A percentile compares a stretch with the other conserved stretches of the same genome.
These are phyloP conservation scores for Pseudococcus viburni DNA, from an alignment of 2,888 invertebrate genomes.

Conservation along the genomic window DNA sequence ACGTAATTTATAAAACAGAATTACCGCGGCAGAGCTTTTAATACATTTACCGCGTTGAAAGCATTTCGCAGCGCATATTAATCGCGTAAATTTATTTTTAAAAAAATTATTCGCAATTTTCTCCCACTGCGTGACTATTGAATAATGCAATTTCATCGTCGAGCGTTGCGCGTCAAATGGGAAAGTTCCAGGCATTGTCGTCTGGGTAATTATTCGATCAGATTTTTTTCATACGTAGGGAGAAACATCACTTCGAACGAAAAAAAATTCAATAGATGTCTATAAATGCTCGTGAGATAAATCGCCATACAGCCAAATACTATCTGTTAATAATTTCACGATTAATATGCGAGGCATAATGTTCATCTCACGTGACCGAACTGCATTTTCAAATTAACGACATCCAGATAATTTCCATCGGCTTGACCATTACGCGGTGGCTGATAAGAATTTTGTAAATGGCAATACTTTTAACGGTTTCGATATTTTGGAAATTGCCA, in stretches of 20 bases:
- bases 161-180: not conserved
- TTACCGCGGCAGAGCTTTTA: not conserved
- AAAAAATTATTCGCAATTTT: conserved; percentile 27
- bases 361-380: conserved; percentile 1
- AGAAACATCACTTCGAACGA: not conserved
- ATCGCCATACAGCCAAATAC: not conserved
- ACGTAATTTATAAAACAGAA: conserved; percentile 39
- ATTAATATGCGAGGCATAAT: conserved; percentile 11
- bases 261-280: not conserved
- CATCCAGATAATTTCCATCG: not conserved
- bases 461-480: not conserved
- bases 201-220: not conserved
- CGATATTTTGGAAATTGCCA: conserved; percentile 16
- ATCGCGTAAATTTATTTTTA: not conserved
- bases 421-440: not conserved
- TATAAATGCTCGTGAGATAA: not conserved
- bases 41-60: conserved; percentile 32
- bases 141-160: conserved; percentile 28
- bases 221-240: not conserved
- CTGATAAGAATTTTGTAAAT: not conserved
- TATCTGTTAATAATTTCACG: not conserved
- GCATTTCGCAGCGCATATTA: not conserved
- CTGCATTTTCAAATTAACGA: not conserved
- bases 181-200: not conserved
- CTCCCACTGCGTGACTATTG: not conserved